These are phyloP conservation scores for Neomorphus geoffroyi DNA, from an alignment of 2,797 vertebrate species.

Conservation along the genomic window DNA sequence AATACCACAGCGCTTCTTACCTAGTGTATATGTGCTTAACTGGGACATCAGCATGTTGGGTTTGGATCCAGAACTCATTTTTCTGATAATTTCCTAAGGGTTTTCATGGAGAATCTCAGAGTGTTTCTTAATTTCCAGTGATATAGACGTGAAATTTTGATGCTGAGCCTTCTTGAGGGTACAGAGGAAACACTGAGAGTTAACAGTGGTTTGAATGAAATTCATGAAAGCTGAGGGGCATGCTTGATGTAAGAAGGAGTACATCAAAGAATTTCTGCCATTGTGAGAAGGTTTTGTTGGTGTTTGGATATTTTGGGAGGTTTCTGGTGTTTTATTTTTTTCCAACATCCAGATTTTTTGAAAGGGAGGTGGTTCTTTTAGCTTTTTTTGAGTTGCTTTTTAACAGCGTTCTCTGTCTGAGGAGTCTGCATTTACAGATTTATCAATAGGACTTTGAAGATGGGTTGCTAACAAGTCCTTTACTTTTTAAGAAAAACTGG, in stretches of 20 bases:
- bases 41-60: background rate
- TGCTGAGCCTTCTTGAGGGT: background rate
- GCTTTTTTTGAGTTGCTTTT: background rate
- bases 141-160: background rate
- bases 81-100: background rate
- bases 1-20: rapidly evolving
- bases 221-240: slow-evolving; percentile 30
- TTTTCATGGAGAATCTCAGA: background rate
- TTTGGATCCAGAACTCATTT: background rate
- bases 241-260: background rate
- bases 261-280: slow-evolving; percentile 14
- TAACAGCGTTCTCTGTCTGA: background rate
- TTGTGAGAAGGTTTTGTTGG: background rate
- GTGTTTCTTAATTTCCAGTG: background rate
- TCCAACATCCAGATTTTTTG: background rate
- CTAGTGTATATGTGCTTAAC: rapidly evolving
- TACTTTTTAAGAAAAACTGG: background rate
- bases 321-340: background rate
- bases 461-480: background rate
- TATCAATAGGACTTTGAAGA: background rate
- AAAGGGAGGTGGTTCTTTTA: background rate
- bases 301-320: background rate
- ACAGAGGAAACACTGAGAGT: background rate
- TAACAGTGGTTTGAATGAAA: background rate
- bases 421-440: background rate